Evolutionary conservation across 2,888 invertebrate genomes (phyloP).

Genomic region (Argyresthia goedartella): DNA sequence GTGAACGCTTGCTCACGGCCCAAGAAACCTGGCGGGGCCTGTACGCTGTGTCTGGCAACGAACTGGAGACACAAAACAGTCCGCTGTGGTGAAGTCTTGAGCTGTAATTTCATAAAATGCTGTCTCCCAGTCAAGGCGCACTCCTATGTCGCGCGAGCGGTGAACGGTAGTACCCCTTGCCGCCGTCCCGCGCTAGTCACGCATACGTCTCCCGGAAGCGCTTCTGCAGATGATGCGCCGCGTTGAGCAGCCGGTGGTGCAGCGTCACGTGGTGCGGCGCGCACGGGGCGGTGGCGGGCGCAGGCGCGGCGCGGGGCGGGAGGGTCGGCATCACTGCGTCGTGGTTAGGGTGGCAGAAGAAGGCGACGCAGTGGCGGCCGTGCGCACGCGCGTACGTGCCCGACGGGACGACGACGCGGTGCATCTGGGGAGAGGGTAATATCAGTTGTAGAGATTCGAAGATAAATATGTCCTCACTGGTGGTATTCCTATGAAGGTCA

Average conservation of each 20-base stretch:
- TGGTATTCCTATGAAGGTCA: too few relatives aligned
- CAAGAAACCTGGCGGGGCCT: too few relatives aligned
- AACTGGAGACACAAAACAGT: too few relatives aligned
- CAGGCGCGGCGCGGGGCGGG: conserved; percentile 47
- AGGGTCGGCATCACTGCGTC: conserved; percentile 62
- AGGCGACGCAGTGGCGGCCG: conserved; percentile 81
- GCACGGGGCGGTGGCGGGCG: conserved; percentile 49
- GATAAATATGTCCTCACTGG: too few relatives aligned
- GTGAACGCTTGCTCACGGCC: too few relatives aligned
- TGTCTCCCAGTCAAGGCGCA: conserved; percentile 27
- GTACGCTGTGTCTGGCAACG: too few relatives aligned
- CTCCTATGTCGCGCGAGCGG: conserved; percentile 27
- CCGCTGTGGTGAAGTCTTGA: too few relatives aligned
- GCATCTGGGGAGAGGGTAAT: conserved; percentile 56
- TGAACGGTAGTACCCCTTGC: conserved; percentile 19
- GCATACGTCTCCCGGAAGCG: conserved; percentile 79
- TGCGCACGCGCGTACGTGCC: conserved; percentile 72
- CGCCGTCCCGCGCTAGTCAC: conserved; percentile 46
- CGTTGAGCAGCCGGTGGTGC: conserved; percentile 73
- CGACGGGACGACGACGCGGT: conserved; percentile 80
- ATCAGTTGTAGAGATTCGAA: neutral
- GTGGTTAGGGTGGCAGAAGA: conserved; percentile 81
- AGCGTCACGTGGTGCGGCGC: conserved; percentile 55
- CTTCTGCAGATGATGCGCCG: conserved; percentile 79
- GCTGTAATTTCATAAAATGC: too few relatives aligned